phyloP scores from a whole-genome alignment of 2,113 vertebrate species.

The Pygoscelis antarcticus region DNA sequence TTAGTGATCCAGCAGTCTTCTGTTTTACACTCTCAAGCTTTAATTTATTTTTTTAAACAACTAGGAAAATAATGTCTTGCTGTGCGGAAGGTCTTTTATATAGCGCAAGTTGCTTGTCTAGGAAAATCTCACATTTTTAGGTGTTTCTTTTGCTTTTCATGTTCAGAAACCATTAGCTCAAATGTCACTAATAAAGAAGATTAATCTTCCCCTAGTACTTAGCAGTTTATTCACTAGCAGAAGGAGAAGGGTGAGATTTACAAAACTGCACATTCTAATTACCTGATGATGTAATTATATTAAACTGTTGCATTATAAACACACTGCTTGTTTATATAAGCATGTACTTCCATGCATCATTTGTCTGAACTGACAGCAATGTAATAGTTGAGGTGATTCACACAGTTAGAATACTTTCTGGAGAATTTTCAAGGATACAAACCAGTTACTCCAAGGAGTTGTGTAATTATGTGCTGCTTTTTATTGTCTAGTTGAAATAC shows the following conservation, averaged over 20 bases:
- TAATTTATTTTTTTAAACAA: background rate
- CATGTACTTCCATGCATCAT: conserved; percentile 47
- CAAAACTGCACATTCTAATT: conserved; percentile 45
- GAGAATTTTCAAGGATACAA: conserved; percentile 39
- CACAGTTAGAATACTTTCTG: conserved; percentile 22
- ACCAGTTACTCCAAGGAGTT: conserved; percentile 8
- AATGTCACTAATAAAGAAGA: conserved; percentile 14
- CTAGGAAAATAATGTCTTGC: background rate
- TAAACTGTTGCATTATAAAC: conserved; percentile 49
- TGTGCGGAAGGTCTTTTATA: background rate
- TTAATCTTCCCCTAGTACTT: background rate
- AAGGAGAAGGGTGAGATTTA: background rate
- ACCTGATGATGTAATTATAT: conserved; percentile 53
- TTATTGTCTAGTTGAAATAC: conserved; percentile 46
- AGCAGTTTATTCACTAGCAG: background rate
- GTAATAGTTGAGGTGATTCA: conserved; percentile 38
- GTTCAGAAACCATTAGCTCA: background rate
- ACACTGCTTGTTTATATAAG: conserved; percentile 35
- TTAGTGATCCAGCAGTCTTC: background rate
- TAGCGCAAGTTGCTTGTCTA: background rate
- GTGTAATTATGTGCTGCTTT: conserved; percentile 26
- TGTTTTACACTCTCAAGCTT: background rate
- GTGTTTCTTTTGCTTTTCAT: background rate
- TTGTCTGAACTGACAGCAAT: conserved; percentile 53
- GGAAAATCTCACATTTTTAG: background rate